Evolutionary conservation across 2,113 vertebrate genomes (phyloP), one percentile per base, ranked within the genome.

Genomic region (Clarias gariepinus): DNA sequence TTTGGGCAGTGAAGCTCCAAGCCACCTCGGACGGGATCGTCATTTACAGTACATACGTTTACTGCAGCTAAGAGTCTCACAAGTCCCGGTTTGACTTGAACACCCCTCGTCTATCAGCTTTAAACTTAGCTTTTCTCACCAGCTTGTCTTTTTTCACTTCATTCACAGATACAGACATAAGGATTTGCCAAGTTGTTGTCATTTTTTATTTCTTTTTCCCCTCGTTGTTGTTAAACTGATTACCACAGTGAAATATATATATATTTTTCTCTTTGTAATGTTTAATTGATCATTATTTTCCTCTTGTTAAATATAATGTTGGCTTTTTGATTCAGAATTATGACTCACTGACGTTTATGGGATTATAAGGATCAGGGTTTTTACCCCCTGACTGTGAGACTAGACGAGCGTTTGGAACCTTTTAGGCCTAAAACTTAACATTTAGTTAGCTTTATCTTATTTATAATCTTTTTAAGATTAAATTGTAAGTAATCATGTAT

Each of bases 291-390:
- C 3, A 19, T 60, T 23, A 16, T 60, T 80, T 60, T 57, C 19
- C 18, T 80, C 74, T 77, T 28, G 13, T 77, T 77, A 53, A 77
- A 55, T 77, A 13, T 77, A 79, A 79, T 30, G 13, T 77, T 25
- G 74, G 41, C 16, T 57, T 30, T 78, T 80, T 30, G 11, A 80
- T 80, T 33, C 18, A 60, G 47, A 58, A 81, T 86, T 81, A 13
- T 58, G 36, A 21, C 11, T 83, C 47, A 74, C 25, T 66, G 81
- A 81, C 13, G 36, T 83, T 68, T 53, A 63, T 18, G 33, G 64
- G 84, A 55, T 84, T 66, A 81, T 84, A n/a, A 89, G 81, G 33
- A 73, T 81, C 53, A 71, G 47, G 82, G 81, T 83, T 68, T 83
- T 30, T 58, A 41, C 36, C 61, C 3, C 36, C 23, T 41, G 4